Percentiles rank a stretch among this genome's conserved stretches.
Conservation (phyloP, 2,113 vertebrate genomes). For the Pseudois nayaur region DNA sequence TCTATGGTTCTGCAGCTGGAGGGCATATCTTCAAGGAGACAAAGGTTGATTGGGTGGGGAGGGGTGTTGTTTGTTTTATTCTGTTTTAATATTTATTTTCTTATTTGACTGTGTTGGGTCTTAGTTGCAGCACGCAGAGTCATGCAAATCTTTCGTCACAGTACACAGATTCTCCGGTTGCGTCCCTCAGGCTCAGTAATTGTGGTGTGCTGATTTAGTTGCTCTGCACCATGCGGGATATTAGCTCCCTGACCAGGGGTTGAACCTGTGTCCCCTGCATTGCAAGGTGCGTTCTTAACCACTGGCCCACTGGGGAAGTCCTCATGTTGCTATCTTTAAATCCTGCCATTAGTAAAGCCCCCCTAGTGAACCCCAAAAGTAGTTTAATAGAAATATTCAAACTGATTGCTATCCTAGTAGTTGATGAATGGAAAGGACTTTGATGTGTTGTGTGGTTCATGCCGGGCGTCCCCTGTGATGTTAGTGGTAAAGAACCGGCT, state of each 20-base stretch:
- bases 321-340: background rate
- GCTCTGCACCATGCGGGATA: background rate
- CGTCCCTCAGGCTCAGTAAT: background rate
- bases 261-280: background rate
- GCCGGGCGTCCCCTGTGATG: background rate
- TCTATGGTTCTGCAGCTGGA: background rate
- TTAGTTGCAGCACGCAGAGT: background rate
- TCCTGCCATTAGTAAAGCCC: background rate
- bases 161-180: background rate
- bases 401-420: background rate
- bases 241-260: background rate
- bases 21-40: background rate
- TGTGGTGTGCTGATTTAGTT: rapidly evolving
- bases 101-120: background rate
- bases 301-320: background rate
- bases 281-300: rapidly evolving
- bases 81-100: background rate
- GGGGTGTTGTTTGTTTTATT: background rate
- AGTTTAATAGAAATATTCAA: background rate
- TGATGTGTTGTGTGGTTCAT: background rate
- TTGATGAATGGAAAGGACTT: background rate
- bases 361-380: background rate
- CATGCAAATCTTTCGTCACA: rapidly evolving
- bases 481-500: background rate
- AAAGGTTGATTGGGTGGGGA: background rate